Conservation (phyloP, 2,888 invertebrate species). For the Ethmia dodecea region DNA sequence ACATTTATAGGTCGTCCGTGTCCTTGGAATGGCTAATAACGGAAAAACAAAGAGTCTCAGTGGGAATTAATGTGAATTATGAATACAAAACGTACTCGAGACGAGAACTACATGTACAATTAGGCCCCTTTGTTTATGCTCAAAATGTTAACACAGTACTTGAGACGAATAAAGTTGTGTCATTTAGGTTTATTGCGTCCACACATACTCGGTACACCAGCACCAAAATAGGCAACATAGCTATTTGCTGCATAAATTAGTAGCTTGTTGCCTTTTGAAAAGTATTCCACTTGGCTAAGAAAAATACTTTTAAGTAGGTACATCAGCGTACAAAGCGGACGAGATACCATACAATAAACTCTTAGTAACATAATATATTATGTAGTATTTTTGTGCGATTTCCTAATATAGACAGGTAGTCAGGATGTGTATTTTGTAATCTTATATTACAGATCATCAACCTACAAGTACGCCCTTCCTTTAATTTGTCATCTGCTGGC, state of each 20-base stretch:
- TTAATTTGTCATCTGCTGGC: constrained; percentile 32
- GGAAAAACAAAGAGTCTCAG: constrained; percentile 52
- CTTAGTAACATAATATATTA: constrained; percentile 34
- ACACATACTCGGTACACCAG: constrained; percentile 18
- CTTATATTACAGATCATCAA: constrained; percentile 36
- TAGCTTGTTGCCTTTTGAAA: background rate
- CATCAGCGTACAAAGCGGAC: background rate
- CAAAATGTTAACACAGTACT: constrained; percentile 34
- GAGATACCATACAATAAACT: constrained; percentile 11
- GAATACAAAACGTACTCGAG: constrained; percentile 40
- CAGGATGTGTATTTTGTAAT: constrained; percentile 30
- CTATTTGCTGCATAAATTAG: background rate
- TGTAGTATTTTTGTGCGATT: no score
- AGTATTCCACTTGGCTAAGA: background rate
- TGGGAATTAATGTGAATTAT: constrained; percentile 68
- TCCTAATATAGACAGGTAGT: no score
- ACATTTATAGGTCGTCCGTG: constrained; percentile 55
- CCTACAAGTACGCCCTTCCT: constrained; percentile 28
- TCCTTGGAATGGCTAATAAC: constrained; percentile 65
- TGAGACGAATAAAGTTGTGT: constrained; percentile 30
- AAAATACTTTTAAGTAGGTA: background rate
- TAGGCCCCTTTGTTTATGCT: constrained; percentile 59
- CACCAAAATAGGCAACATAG: background rate
- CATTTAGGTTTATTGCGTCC: constrained; percentile 32
- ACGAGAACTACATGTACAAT: constrained; percentile 62